A percentile compares a stretch with the other conserved stretches of the same genome.
phyloP scores from a whole-genome alignment of 2,888 invertebrate species.

The Erpobdella octoculata region DNA sequence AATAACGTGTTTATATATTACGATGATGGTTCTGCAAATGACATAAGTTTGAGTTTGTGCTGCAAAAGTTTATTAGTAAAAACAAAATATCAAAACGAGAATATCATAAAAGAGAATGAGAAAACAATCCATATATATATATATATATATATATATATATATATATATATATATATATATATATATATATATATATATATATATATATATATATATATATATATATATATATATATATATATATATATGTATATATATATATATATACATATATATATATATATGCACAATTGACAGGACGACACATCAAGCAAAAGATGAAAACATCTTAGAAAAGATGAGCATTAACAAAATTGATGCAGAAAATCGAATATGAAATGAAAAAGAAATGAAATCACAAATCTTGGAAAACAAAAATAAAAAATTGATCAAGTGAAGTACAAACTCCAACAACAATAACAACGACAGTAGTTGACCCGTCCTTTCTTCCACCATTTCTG shows the following conservation, averaged over 20 bases:
- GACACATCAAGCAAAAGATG: conserved; percentile 7
- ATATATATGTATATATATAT: too few relatives aligned
- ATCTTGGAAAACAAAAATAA: not conserved
- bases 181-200: too few relatives aligned
- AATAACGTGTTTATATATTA: too few relatives aligned
- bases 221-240: too few relatives aligned
- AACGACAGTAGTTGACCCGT: too few relatives aligned
- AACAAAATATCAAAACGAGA: not conserved
- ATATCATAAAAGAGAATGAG: not conserved
- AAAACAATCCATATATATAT: too few relatives aligned
- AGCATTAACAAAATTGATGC: conserved; percentile 5
- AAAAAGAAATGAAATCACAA: not conserved
- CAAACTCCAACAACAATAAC: not conserved
- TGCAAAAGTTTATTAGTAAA: conserved; percentile 1
- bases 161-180: too few relatives aligned
- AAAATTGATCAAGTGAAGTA: conserved; percentile 1
- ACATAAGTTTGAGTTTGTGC: not conserved
- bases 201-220: too few relatives aligned
- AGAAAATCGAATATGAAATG: not conserved
- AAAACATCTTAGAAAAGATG: not conserved
- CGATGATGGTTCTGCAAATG: too few relatives aligned
- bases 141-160: too few relatives aligned
- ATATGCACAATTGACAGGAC: not conserved
- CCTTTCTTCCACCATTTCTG: too few relatives aligned
- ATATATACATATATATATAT: too few relatives aligned